Percentiles rank a stretch among this genome's conserved stretches.
These are phyloP conservation scores for Ptilorrhoa leucosticta DNA, from an alignment of 2,113 vertebrate genomes.

Conservation along the genomic window DNA sequence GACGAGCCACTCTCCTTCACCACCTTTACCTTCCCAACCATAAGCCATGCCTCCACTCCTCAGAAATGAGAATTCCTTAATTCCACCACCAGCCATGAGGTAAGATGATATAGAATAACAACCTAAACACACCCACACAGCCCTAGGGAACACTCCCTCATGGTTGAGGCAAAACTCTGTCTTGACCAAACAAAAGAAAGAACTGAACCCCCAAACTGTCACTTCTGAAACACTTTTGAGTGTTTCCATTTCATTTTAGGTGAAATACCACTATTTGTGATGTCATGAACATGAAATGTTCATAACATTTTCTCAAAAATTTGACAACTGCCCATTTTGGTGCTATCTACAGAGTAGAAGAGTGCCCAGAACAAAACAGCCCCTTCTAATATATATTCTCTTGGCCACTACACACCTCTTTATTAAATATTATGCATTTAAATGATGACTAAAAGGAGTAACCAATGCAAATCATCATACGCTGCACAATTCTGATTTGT, in stretches of 20 bases:
- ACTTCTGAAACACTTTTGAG: background rate
- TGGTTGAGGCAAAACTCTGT: background rate
- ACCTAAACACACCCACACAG: accelerated
- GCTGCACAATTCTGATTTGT: background rate
- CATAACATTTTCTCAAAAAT: background rate
- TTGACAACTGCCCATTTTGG: background rate
- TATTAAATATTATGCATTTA: background rate
- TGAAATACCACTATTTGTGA: background rate
- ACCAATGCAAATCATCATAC: accelerated
- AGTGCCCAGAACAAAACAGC: background rate
- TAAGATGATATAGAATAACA: background rate
- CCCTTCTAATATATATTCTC: background rate
- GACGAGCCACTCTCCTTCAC: accelerated
- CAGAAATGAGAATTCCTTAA: background rate
- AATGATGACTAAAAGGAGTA: background rate
- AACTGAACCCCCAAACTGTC: background rate
- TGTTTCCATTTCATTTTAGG: background rate
- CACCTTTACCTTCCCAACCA: accelerated
- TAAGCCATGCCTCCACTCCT: background rate
- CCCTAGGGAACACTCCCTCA: accelerated
- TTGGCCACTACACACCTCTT: background rate
- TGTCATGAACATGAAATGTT: background rate
- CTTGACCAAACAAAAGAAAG: background rate
- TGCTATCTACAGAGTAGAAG: background rate
- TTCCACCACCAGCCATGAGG: accelerated